Evolutionary conservation across 1,140 invertebrate species (phyloP), one percentile per base, ranked within the genome.

Genomic region (Drosophila saltans): DNA sequence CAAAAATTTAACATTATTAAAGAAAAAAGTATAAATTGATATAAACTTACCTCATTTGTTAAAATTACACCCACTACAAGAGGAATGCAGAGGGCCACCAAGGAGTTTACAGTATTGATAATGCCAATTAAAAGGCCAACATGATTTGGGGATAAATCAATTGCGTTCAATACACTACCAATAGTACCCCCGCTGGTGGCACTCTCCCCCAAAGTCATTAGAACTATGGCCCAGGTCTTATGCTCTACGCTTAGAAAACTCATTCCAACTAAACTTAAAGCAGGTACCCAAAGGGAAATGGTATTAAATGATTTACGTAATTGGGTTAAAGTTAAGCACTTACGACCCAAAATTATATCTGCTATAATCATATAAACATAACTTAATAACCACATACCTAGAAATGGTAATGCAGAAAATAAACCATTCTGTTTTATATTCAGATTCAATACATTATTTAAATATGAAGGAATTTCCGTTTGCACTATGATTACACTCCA

Each of bases 401-500:
- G 81, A 89, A 98, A 98, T 1, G 97, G 97, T 9, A 98, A 86
- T 0, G 97, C 95, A 21, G 96, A 95, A 36, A 95, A 91, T 45
- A 95, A 81, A 16, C 96, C 96, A 89, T 96, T 96, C 41, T 94
- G 91, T 92, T 95, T 94, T 7, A 98, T 95, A 70, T 98, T 93
- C 73, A 96, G 97, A 45, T 95, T 93, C 1, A 99, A 93, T 0
- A 98, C 95, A 59, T 95, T 94, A n/a, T 95, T 95, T 94, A 99
- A 96, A 81, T 98, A 69, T 73, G 95, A 96, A 0, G 98, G 98
- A 78, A 99, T 95, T 92, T 98, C 95, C 0, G 97, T 98, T 58
- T 99, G 93, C 39, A 99, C 93, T 2, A 96, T 98, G 93, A 97
- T 98, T 88, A 97, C 97, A 1, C 97, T 97, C 97, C 97, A 99